These are phyloP conservation scores for Metopia argyrocephala DNA, from an alignment of 2,888 invertebrate genomes.

Conservation along the genomic window DNA sequence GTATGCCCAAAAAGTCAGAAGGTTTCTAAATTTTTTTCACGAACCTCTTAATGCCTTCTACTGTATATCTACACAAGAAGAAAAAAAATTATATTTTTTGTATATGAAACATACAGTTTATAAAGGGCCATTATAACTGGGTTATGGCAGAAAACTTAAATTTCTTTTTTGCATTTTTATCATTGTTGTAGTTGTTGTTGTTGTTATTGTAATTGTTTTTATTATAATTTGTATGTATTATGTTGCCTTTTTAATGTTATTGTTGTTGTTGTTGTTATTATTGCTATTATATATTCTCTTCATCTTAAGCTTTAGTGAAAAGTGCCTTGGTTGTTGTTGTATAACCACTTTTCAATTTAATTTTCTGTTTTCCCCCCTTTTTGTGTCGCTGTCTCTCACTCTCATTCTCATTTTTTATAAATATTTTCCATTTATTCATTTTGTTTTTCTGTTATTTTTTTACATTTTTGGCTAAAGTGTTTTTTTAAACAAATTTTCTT, in stretches of 20 bases:
- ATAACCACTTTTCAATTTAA: constrained; percentile 45
- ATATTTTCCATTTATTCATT: too few species aligned
- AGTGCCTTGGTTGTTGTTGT: neutral
- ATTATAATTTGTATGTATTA: too few species aligned
- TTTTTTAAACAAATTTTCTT: constrained; percentile 6
- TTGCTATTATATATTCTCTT: constrained; percentile 21
- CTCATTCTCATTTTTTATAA: too few species aligned
- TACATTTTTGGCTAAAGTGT: neutral
- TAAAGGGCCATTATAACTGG: neutral
- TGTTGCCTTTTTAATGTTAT: constrained; percentile 31
- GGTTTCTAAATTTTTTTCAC: too few species aligned
- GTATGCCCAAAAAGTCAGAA: too few species aligned
- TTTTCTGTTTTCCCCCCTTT: neutral
- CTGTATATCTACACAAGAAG: too few species aligned
- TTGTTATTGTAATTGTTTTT: constrained; percentile 20
- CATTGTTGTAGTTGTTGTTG: constrained; percentile 43
- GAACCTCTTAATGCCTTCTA: too few species aligned
- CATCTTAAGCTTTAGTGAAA: neutral
- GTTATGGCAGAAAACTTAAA: neutral
- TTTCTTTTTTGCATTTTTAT: neutral
- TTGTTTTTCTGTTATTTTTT: neutral
- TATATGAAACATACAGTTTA: neutral
- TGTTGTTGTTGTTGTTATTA: constrained; percentile 40
- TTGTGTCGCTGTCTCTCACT: too few species aligned
- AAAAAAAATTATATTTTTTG: too few species aligned